phyloP scores from a whole-genome alignment of 2,113 vertebrate genomes.

The Epinephelus cyanopodus region DNA sequence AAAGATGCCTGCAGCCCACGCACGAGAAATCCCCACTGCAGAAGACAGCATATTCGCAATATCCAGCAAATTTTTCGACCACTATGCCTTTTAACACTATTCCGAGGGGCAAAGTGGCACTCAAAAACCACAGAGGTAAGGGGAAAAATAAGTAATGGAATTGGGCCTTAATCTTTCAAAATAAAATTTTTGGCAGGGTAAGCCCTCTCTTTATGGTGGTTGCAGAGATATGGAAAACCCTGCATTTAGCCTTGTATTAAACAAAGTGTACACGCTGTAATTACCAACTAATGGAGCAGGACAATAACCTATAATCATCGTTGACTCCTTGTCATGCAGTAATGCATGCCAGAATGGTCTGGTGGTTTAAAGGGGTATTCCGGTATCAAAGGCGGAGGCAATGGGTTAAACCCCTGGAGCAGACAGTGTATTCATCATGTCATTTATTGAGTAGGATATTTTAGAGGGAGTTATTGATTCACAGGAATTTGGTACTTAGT shows the following conservation, averaged over 20 bases:
- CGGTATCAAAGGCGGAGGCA: neutral
- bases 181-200: neutral
- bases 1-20: no score
- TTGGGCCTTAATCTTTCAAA: conserved; percentile 9
- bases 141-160: no score
- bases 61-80: no score
- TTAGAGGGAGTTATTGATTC: neutral
- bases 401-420: neutral
- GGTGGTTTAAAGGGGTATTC: conserved; percentile 2
- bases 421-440: neutral
- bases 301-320: conserved; percentile 40
- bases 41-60: no score
- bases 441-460: neutral
- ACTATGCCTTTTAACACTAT: no score
- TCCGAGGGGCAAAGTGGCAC: no score
- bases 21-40: no score
- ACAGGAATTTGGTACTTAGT: neutral
- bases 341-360: conserved; percentile 1
- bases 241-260: conserved; percentile 39
- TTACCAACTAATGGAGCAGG: conserved; percentile 59
- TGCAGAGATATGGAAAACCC: conserved; percentile 39
- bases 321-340: conserved; percentile 22
- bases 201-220: conserved; percentile 15
- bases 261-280: conserved; percentile 50
- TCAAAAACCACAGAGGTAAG: no score